A percentile compares a stretch with the other conserved stretches of the same genome.
These are phyloP conservation scores for Stegophylla sp. DNA, from an alignment of 2,888 invertebrate species.

Conservation along the genomic window DNA sequence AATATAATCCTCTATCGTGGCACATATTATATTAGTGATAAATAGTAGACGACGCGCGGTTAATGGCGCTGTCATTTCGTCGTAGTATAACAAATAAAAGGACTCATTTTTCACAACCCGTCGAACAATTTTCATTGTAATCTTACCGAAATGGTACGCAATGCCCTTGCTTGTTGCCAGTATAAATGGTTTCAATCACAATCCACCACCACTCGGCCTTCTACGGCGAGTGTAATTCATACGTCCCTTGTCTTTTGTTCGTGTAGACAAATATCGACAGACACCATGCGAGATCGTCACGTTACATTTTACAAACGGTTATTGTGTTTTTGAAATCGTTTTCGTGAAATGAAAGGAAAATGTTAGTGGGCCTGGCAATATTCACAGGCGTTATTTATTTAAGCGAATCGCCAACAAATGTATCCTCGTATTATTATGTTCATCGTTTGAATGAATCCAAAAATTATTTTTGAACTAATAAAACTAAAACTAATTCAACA, in stretches of 20 bases:
- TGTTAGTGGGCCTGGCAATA: not conserved
- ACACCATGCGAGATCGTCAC: not conserved
- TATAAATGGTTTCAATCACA: slow-evolving; percentile 17
- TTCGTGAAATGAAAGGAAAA: not conserved
- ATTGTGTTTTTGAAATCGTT: not conserved
- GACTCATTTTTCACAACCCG: slow-evolving; percentile 25
- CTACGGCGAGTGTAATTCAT: not conserved
- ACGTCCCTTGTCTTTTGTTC: slow-evolving; percentile 16
- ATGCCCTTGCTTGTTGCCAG: not conserved
- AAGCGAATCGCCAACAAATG: too few species aligned
- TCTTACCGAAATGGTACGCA: slow-evolving; percentile 9
- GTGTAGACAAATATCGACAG: not conserved
- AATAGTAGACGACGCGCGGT: not conserved
- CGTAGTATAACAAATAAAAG: slow-evolving; percentile 15
- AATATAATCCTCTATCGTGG: not conserved
- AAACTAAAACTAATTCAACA: too few species aligned
- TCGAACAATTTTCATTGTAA: slow-evolving; percentile 20
- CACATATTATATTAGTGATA: not conserved
- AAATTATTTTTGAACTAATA: too few species aligned
- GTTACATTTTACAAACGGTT: not conserved
- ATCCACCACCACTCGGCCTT: slow-evolving; percentile 9
- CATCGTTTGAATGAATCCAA: too few species aligned
- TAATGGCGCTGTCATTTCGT: not conserved
- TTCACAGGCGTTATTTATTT: not conserved
- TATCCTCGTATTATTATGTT: too few species aligned